Conservation (phyloP, 1,140 invertebrate genomes). For the Thaumetopoea pityocampa region DNA sequence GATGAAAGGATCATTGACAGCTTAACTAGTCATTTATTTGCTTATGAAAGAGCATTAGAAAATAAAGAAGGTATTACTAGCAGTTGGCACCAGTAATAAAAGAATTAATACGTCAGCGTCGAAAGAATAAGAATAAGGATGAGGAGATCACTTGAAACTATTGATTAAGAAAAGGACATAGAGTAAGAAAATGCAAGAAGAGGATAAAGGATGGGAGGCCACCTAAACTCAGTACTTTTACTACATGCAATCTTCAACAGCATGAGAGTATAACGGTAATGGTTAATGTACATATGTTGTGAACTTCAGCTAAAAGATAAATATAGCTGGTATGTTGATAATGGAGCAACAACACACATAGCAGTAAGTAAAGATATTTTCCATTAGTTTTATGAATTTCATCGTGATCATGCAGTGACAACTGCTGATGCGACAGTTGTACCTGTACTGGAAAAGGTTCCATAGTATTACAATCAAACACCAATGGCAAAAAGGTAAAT, state of each 20-base stretch:
- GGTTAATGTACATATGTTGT: neutral
- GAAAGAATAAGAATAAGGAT: neutral
- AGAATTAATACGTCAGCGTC: too few relatives aligned
- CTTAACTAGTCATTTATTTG: neutral
- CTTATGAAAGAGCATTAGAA: neutral
- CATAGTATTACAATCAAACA: too few relatives aligned
- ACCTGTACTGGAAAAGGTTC: neutral
- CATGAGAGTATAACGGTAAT: neutral
- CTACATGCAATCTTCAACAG: too few relatives aligned
- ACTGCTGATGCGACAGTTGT: neutral
- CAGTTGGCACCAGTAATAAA: too few relatives aligned
- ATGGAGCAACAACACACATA: constrained; percentile 2
- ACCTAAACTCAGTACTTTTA: neutral
- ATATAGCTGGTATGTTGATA: constrained; percentile 1
- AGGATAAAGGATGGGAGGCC: constrained; percentile 1
- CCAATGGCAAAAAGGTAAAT: too few relatives aligned
- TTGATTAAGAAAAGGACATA: neutral
- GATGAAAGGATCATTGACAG: neutral
- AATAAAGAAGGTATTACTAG: neutral
- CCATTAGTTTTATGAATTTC: neutral
- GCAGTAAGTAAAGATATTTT: neutral
- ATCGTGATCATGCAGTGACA: neutral
- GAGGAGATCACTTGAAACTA: neutral
- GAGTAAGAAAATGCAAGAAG: neutral
- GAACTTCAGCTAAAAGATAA: too few relatives aligned